These are phyloP conservation scores for Cephalophus harveyi DNA, from an alignment of 2,113 vertebrate species.

Conservation along the genomic window DNA sequence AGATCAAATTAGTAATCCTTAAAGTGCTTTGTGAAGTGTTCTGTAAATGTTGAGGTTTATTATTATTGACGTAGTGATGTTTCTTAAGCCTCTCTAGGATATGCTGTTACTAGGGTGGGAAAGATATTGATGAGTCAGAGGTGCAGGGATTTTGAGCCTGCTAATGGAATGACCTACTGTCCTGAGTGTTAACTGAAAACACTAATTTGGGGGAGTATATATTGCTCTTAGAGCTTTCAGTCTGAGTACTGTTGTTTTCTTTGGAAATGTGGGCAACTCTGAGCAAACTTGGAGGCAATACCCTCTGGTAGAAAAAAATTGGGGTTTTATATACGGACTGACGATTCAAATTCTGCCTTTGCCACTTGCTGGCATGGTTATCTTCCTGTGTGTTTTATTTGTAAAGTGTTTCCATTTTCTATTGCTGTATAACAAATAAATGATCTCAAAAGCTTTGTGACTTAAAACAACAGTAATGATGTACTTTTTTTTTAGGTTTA, in stretches of 20 bases:
- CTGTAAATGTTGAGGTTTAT: neutral
- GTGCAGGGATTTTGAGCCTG: neutral
- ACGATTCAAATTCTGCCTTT: neutral
- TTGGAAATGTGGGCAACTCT: neutral
- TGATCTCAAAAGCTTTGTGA: neutral
- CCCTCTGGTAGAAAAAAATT: neutral
- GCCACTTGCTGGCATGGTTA: neutral
- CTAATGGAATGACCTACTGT: neutral
- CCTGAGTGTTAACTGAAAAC: neutral
- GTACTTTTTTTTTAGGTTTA: neutral
- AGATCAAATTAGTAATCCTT: neutral
- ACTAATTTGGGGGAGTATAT: no score
- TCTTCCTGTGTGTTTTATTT: neutral
- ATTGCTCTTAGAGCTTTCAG: neutral
- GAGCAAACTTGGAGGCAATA: neutral
- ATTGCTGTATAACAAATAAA: neutral
- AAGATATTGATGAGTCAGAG: neutral
- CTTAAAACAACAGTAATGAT: neutral
- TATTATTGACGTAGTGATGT: neutral
- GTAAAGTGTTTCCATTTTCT: neutral
- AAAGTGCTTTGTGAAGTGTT: neutral
- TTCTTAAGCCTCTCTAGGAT: neutral
- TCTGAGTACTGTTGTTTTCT: neutral
- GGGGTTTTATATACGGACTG: neutral
- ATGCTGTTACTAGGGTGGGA: neutral